A percentile compares a stretch with the other conserved stretches of the same genome.
Evolutionary conservation across 2,113 vertebrate genomes (phyloP).

Genomic region (Pachyramphus minor): DNA sequence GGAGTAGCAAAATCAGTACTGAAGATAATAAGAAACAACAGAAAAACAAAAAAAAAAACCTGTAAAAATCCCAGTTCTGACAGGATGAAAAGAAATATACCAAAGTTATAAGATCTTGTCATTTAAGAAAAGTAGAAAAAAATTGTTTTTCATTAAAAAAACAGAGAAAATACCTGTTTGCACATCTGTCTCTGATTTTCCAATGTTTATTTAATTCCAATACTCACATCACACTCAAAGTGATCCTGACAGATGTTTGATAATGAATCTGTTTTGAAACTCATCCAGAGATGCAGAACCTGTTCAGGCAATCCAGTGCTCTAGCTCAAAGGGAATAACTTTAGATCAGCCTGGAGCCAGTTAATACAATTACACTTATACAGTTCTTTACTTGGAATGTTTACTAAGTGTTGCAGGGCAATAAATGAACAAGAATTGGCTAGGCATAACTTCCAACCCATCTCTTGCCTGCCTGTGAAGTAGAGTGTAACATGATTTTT

Average conservation of each 20-base stretch:
- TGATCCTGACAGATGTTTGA: conserved; percentile 53
- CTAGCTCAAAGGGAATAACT: neutral
- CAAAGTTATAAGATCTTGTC: neutral
- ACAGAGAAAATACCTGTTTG: neutral
- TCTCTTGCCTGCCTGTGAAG: neutral
- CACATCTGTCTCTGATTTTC: conserved; percentile 50
- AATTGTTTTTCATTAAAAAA: neutral
- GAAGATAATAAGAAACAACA: neutral
- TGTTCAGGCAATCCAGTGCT: neutral
- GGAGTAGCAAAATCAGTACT: neutral
- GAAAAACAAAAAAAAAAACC: neutral
- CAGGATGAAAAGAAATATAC: neutral
- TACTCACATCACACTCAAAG: conserved; percentile 13
- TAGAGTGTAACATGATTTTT: neutral
- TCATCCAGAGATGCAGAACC: conserved; percentile 38
- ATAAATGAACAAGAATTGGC: neutral
- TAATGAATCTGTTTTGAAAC: conserved; percentile 61
- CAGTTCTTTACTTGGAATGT: neutral
- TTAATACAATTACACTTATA: conserved; percentile 4
- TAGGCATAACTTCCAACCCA: neutral
- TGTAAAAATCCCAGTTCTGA: neutral
- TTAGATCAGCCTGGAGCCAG: neutral
- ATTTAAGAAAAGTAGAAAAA: conserved; percentile 24
- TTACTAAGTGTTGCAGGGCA: neutral
- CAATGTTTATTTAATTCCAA: conserved; percentile 28